Percentiles rank a stretch among this genome's conserved stretches.
These are phyloP conservation scores for Stegophylla sp. DNA, from an alignment of 2,888 invertebrate genomes.

Conservation along the genomic window DNA sequence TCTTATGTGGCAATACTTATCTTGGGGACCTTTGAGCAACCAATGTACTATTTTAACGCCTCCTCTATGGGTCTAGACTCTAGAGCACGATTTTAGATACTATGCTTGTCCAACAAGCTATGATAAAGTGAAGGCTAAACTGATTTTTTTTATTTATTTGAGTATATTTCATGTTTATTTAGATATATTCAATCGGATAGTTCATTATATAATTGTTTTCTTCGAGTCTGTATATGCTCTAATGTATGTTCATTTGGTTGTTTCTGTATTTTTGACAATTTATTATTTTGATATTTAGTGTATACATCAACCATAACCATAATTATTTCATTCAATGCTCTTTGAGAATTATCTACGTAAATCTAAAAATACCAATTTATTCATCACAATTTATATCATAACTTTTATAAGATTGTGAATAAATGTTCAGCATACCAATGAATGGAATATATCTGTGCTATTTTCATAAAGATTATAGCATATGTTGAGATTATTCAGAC, in stretches of 20 bases:
- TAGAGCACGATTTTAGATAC: too few species aligned
- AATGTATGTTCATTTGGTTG: constrained; percentile 17
- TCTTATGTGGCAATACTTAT: too few species aligned
- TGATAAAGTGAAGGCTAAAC: too few species aligned
- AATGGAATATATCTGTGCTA: constrained; percentile 40
- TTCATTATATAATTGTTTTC: neutral
- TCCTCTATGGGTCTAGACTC: too few species aligned
- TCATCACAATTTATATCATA: neutral
- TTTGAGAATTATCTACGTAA: constrained; percentile 24
- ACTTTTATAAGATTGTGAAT: neutral
- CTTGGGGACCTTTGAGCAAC: too few species aligned
- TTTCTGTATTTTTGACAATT: neutral
- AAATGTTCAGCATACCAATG: constrained; percentile 19
- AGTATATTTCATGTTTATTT: neutral
- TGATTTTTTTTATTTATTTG: neutral
- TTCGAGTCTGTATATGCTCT: constrained; percentile 4
- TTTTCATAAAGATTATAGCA: constrained; percentile 38
- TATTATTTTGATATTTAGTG: constrained; percentile 5
- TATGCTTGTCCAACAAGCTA: too few species aligned
- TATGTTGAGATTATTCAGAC: constrained; percentile 28
- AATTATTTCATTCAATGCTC: constrained; percentile 20
- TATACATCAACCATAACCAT: constrained; percentile 11
- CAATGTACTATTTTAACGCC: too few species aligned
- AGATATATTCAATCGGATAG: neutral
- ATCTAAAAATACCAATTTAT: neutral